Evolutionary conservation across 92 coral and sea anemone species (phyloP), one percentile per base, ranked within the genome.

Genomic region (Zoanthus gigantus): DNA sequence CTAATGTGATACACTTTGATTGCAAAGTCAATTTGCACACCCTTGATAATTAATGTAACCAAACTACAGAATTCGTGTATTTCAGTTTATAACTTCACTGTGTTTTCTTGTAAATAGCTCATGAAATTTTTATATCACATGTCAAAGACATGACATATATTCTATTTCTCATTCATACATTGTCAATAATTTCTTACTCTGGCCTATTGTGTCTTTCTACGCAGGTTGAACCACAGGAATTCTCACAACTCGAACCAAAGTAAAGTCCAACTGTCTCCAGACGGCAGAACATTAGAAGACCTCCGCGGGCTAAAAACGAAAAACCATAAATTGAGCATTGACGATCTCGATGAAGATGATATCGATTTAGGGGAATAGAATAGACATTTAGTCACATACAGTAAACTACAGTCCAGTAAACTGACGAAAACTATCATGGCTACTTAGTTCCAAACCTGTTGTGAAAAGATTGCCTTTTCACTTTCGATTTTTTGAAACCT

Each of bases 261-360:
- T 74, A 95, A 95, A 54, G 90, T 91, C 46, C 92, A 94, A 77
- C 86, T 91, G 84, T 89, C 94, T 32, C 96, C 98, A 74, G 98
- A 95, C 83, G 98, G 92, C 63, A 89, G 92, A 79, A 89, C 94
- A 53, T 83, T 95, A 47, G 98, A 95, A 12, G 96, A 95, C 94
- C 88, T 95, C 92, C 98, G 98, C 96, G 98, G 93, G 98, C 96
- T 95, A 95, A 95, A 95, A 95, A 95, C 88, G 74, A 90, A 92
- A 86, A 89, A 90, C 74, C 87, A 86, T 72, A 90, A 95, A 18
- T 65, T 76, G 57, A 83, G 86, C 50, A 87, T 79, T 28, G 93
- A 91, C 63, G 93, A 91, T 88, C 79, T 91, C 73, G 91, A 74
- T 56, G 89, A 91, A 79, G 91, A 73, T 52, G 93, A 89, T 87